These are phyloP conservation scores for Esperia sulphurella DNA, from an alignment of 2,888 invertebrate species.

Conservation along the genomic window DNA sequence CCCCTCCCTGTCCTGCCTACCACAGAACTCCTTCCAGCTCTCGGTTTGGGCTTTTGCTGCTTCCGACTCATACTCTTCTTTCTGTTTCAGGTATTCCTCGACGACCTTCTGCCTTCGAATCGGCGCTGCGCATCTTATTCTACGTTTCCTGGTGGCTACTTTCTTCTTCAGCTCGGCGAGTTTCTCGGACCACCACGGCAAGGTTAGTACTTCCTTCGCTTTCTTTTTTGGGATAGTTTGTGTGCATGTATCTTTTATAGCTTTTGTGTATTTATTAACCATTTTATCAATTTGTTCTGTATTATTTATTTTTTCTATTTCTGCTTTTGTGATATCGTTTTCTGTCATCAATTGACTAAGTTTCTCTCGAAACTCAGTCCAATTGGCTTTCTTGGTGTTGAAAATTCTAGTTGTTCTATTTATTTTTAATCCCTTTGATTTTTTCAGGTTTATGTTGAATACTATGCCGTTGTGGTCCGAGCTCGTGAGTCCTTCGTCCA, in stretches of 20 bases:
- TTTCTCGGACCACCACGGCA: not conserved
- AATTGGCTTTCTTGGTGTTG: constrained; percentile 8
- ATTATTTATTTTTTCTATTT: constrained; percentile 2
- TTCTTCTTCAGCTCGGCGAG: not conserved
- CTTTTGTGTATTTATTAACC: not conserved
- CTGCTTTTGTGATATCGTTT: not conserved
- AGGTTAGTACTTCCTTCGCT: not conserved
- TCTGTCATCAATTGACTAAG: not conserved
- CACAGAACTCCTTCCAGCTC: constrained; percentile 13
- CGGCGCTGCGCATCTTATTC: not conserved
- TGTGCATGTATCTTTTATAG: not conserved
- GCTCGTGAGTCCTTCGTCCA: not conserved
- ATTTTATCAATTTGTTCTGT: constrained; percentile 5
- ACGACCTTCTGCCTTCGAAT: not conserved
- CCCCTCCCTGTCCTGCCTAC: not conserved
- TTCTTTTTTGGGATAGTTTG: not conserved
- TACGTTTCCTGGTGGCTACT: not conserved
- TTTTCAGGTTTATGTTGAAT: not conserved
- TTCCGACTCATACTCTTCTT: not conserved
- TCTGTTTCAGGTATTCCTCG: not conserved
- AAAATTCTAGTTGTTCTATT: constrained; percentile 6
- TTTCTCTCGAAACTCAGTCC: constrained; percentile 5
- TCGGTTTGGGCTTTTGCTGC: not conserved
- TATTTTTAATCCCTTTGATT: not conserved
- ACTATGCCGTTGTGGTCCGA: constrained; percentile 2